A percentile compares a stretch with the other conserved stretches of the same genome.
These are phyloP conservation scores for Papilio elwesi DNA, from an alignment of 2,888 invertebrate genomes.

Conservation along the genomic window DNA sequence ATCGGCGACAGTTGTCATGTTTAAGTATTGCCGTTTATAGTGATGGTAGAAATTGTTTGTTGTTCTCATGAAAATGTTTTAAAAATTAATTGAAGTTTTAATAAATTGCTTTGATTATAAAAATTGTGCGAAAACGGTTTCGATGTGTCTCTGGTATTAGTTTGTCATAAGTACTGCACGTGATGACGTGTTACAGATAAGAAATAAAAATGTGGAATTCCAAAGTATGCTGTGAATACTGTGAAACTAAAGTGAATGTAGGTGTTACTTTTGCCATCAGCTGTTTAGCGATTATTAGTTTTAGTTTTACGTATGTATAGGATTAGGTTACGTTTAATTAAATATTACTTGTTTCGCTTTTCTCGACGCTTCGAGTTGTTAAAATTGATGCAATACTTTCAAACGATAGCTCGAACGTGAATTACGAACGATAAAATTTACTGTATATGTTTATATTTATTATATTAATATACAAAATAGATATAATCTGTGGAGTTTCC, in stretches of 20 bases:
- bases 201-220: slow-evolving; percentile 40
- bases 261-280: slow-evolving; percentile 15
- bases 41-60: slow-evolving; percentile 4
- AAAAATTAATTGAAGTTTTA: background rate
- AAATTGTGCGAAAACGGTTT: background rate
- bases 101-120: background rate
- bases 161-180: background rate
- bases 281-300: background rate
- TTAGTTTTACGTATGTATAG: background rate
- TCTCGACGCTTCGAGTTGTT: background rate
- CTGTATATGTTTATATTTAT: too few relatives aligned
- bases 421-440: background rate
- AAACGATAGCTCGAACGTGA: background rate
- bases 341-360: background rate
- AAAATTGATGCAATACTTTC: background rate
- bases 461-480: background rate
- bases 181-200: slow-evolving; percentile 1
- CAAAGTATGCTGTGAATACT: slow-evolving; percentile 51
- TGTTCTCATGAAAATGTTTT: background rate
- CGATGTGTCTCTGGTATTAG: background rate
- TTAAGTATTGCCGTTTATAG: slow-evolving; percentile 3
- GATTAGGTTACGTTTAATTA: background rate
- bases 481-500: background rate
- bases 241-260: slow-evolving; percentile 26
- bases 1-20: background rate